These are phyloP conservation scores for Beaufortia kweichowensis DNA, from an alignment of 2,113 vertebrate species.

Conservation along the genomic window DNA sequence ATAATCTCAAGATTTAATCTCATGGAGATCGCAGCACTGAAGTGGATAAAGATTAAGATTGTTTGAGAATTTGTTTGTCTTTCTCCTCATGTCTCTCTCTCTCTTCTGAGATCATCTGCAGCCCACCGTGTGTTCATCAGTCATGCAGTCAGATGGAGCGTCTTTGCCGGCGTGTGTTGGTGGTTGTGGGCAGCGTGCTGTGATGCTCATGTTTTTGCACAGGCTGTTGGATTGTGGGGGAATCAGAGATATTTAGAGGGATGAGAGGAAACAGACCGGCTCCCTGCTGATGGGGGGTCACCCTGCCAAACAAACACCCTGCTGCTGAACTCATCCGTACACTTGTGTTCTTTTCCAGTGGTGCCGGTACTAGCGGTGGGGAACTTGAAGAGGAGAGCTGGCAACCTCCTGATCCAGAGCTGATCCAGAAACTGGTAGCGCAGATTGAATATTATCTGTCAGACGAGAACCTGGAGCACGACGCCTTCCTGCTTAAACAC, in stretches of 20 bases:
- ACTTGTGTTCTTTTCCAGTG: conserved; percentile 60
- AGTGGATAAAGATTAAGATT: background rate
- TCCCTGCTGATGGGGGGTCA: background rate
- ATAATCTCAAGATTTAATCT: background rate
- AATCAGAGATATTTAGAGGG: conserved; percentile 15
- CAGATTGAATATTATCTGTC: conserved; percentile 98
- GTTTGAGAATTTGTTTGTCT: background rate
- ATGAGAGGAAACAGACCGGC: background rate
- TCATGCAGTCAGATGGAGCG: conserved; percentile 67
- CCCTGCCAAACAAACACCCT: conserved; percentile 46
- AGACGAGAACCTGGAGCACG: conserved; percentile 94
- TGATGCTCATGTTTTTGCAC: conserved; percentile 32
- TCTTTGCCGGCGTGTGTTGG: conserved; percentile 55
- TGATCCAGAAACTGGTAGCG: conserved; percentile 85
- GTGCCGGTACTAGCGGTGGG: conserved; percentile 80
- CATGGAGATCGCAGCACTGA: background rate
- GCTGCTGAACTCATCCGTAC: conserved; percentile 7
- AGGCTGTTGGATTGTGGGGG: conserved; percentile 44
- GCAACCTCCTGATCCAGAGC: conserved; percentile 86
- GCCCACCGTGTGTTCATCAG: conserved; percentile 12
- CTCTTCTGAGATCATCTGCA: background rate
- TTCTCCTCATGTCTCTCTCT: too few species aligned
- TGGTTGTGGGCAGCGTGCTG: conserved; percentile 55
- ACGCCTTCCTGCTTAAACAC: conserved; percentile 94
- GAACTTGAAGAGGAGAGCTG: conserved; percentile 90